A percentile compares a stretch with the other conserved stretches of the same genome.
These are phyloP conservation scores for Theodoxus fluviatilis DNA, from an alignment of 2,888 invertebrate genomes.

Conservation along the genomic window DNA sequence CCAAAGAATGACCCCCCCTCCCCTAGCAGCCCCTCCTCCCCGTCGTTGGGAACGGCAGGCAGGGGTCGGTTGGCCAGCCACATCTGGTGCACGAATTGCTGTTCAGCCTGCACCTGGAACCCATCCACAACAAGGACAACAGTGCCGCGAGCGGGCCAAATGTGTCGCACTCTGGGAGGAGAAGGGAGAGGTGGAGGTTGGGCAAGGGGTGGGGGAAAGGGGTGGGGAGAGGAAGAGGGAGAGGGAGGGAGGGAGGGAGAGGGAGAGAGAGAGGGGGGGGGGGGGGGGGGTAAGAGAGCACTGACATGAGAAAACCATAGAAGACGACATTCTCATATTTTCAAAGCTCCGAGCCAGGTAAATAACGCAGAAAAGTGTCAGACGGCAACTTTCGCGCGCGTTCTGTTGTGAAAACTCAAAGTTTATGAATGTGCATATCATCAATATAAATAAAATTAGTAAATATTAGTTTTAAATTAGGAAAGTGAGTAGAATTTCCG, in stretches of 20 bases:
- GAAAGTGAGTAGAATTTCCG: no score
- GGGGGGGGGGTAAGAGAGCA: background rate
- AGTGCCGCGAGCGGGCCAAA: background rate
- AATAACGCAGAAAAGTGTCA: no score
- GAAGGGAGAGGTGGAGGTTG: background rate
- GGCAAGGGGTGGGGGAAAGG: background rate
- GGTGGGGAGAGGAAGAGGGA: background rate
- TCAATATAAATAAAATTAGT: no score
- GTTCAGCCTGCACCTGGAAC: background rate
- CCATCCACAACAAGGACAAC: background rate
- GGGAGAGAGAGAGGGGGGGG: background rate
- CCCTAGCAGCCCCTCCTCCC: background rate
- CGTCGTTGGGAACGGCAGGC: conserved; percentile 43
- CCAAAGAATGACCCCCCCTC: background rate
- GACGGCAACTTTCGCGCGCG: no score
- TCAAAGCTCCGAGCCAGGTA: no score
- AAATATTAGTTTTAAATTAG: no score
- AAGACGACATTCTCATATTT: no score
- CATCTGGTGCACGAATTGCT: conserved; percentile 33
- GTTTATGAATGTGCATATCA: no score
- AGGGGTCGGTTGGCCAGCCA: conserved; percentile 55
- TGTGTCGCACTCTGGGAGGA: background rate
- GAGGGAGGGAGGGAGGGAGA: background rate
- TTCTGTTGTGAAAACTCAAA: no score
- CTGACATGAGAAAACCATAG: no score